Evolutionary conservation across 2,797 vertebrate species (phyloP), one percentile per base, ranked within the genome.

Genomic region (Etheostoma perlongum): DNA sequence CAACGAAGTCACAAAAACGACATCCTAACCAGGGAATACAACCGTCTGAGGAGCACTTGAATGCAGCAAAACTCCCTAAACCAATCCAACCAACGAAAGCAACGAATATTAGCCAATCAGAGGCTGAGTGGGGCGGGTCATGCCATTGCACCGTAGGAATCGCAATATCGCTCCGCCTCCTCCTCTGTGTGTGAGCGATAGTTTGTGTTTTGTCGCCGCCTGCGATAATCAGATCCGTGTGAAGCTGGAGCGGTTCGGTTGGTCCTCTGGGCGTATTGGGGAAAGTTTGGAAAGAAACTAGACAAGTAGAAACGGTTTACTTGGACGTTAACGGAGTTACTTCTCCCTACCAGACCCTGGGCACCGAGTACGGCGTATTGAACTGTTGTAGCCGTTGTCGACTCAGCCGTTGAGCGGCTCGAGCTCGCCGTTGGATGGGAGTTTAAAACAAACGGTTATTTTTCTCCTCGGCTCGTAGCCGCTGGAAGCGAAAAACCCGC

Each of bases 151-250:
- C 2, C 2, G 10, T 40, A 40, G 36, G 36, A 40, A 40, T 3
- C 36, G 36, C 9, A 40, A 11, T 10, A 11, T 11, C 36, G 36
- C 36, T 9, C 18, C 23, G 58, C 67, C 60, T 11, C 59, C 76
- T 52, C 47, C 46, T n/a, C 76, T 3, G 13, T 7, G 6, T 27
- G 63, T 2, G 61, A 30, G 52, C 46, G 9, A 19, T 3, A 10
- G 67, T 58, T 16, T 5, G 58, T 55, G 42, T 1, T 25, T 16
- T 4, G 74, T 0, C 14, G 55, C 18, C 3, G 55, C n/a, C 12
- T 42, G 57, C 46, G 80, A 71, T 89, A 79, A 87, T 87, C 85
- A 88, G 91, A 93, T 76, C 84, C 89, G 85, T 85, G 33, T 72
- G 84, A 90, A 89, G 71, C 83, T 65, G 70, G 36, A 64, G 78